These are phyloP conservation scores for Pseudachorutes palmiensis DNA, from an alignment of 1,140 invertebrate genomes.

Conservation along the genomic window DNA sequence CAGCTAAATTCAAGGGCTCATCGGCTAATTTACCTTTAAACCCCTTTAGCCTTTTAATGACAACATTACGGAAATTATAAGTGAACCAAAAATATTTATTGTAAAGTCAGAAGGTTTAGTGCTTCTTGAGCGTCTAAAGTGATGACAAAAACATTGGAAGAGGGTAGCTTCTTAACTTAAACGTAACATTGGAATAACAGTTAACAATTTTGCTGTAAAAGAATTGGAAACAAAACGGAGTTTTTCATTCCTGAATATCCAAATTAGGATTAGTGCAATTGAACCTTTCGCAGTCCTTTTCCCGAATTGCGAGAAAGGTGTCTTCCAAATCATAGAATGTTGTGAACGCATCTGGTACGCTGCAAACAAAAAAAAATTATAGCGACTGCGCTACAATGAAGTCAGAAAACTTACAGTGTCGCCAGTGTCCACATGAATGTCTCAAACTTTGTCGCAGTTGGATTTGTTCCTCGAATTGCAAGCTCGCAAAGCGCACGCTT, in stretches of 20 bases:
- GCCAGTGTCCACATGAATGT: slow-evolving; percentile 35
- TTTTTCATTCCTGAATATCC: slow-evolving; percentile 26
- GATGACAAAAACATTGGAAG: no score
- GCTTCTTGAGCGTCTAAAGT: no score
- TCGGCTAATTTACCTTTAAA: no score
- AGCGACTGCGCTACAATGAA: slow-evolving; percentile 30
- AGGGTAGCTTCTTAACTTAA: no score
- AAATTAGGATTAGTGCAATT: slow-evolving; percentile 29
- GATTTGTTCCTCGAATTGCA: slow-evolving; percentile 26
- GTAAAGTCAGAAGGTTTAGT: no score
- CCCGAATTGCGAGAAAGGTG: slow-evolving; percentile 26
- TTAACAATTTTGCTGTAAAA: neutral
- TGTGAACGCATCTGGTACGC: slow-evolving; percentile 30
- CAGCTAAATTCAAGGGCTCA: no score
- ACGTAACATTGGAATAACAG: neutral
- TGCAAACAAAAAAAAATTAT: slow-evolving; percentile 20
- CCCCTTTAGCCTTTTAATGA: no score
- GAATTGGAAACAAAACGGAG: neutral
- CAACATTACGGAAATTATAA: no score
- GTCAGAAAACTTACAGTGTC: slow-evolving; percentile 26
- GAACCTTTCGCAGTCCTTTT: slow-evolving; percentile 24
- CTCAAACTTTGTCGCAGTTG: slow-evolving; percentile 34
- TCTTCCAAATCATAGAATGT: slow-evolving; percentile 34
- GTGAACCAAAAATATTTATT: no score
- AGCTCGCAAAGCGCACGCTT: slow-evolving; percentile 35